A percentile compares a stretch with the other conserved stretches of the same genome.
Evolutionary conservation across 92 coral and sea anemone genomes (phyloP).

Genomic region (Blastomussa wellsi): DNA sequence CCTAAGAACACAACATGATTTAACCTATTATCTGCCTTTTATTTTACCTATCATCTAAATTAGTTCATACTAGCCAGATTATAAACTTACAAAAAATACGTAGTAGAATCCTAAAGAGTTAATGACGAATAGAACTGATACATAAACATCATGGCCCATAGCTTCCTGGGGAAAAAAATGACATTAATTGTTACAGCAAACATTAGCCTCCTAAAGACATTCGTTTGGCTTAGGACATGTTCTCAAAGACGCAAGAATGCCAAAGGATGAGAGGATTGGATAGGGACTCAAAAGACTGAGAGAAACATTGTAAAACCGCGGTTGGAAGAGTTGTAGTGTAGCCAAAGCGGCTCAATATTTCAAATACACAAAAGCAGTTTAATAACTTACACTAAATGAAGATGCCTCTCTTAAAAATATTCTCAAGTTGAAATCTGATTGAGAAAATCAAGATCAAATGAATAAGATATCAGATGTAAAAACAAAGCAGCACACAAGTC

Average conservation of each 20-base stretch:
- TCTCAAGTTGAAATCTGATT: slow-evolving; percentile 21
- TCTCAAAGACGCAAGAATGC: too few relatives aligned
- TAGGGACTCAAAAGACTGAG: too few relatives aligned
- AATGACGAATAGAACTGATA: slow-evolving; percentile 71
- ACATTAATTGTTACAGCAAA: not conserved
- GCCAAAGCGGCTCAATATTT: too few relatives aligned
- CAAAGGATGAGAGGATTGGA: too few relatives aligned
- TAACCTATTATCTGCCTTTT: too few relatives aligned
- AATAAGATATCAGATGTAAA: not conserved
- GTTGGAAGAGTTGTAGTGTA: too few relatives aligned
- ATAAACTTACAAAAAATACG: slow-evolving; percentile 64
- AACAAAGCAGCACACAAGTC: not conserved
- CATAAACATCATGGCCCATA: slow-evolving; percentile 77
- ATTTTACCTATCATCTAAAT: too few relatives aligned
- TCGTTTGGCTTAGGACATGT: too few relatives aligned
- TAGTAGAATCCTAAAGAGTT: slow-evolving; percentile 77
- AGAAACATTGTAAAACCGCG: too few relatives aligned
- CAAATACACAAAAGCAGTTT: not conserved
- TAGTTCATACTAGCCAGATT: too few relatives aligned
- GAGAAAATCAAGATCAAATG: not conserved
- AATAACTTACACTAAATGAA: slow-evolving; percentile 51
- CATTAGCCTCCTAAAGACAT: too few relatives aligned
- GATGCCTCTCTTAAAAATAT: slow-evolving; percentile 38
- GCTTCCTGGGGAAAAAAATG: slow-evolving; percentile 57
- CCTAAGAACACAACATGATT: too few relatives aligned